phyloP scores from a whole-genome alignment of 2,888 invertebrate species.

The Tenthredo mesomela region DNA sequence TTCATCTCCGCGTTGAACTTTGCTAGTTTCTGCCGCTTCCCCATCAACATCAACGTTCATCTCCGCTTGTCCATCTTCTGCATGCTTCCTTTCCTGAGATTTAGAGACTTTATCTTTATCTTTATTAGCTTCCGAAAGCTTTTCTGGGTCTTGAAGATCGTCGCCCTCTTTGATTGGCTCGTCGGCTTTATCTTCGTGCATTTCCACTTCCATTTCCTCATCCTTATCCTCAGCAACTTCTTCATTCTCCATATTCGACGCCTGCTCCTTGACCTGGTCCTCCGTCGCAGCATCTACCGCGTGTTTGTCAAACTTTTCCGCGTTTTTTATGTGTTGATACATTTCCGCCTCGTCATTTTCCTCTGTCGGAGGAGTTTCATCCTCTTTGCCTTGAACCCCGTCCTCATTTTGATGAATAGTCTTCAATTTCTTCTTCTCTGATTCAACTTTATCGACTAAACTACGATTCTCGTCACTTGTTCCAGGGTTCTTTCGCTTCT shows the following conservation, averaged over 20 bases:
- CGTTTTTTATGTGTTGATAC: slow-evolving; percentile 92
- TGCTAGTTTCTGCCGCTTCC: slow-evolving; percentile 84
- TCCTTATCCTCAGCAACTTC: slow-evolving; percentile 81
- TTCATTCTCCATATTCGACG: slow-evolving; percentile 83
- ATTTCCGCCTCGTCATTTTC: slow-evolving; percentile 80
- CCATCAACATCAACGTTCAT: slow-evolving; percentile 87
- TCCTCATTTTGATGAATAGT: slow-evolving; percentile 81
- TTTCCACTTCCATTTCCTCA: slow-evolving; percentile 63
- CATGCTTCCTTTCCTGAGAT: slow-evolving; percentile 77
- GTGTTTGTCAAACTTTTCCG: slow-evolving; percentile 87
- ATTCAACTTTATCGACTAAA: slow-evolving; percentile 84
- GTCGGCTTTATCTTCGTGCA: slow-evolving; percentile 79
- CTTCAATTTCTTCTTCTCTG: slow-evolving; percentile 83
- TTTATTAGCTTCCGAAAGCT: slow-evolving; percentile 75
- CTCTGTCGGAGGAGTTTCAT: slow-evolving; percentile 77
- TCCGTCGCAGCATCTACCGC: slow-evolving; percentile 89
- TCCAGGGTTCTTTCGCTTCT: slow-evolving; percentile 87
- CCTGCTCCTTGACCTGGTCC: slow-evolving; percentile 88
- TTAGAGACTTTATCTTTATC: slow-evolving; percentile 67
- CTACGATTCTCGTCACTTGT: slow-evolving; percentile 87
- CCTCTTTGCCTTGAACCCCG: slow-evolving; percentile 74
- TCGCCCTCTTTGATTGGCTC: slow-evolving; percentile 72
- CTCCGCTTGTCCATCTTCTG: slow-evolving; percentile 78
- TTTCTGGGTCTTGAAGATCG: slow-evolving; percentile 78
- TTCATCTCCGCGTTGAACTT: slow-evolving; percentile 85